Evolutionary conservation across 2,113 vertebrate species (phyloP).

Genomic region (Orycteropus afer): DNA sequence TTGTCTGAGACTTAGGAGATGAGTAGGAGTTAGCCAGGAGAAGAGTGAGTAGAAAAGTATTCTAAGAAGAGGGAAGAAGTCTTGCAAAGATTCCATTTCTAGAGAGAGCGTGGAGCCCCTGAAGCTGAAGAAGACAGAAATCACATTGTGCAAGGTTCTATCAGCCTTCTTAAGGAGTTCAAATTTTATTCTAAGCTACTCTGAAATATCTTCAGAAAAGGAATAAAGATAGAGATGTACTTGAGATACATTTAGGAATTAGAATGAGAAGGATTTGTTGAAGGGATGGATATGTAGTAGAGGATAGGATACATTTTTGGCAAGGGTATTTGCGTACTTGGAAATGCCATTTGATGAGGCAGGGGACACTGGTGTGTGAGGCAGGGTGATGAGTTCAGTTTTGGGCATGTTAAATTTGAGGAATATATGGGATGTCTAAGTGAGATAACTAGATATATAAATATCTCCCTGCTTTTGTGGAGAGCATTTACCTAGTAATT

Average conservation of each 20-base stretch:
- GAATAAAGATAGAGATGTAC: not conserved
- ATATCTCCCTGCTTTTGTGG: not conserved
- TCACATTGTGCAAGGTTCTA: not conserved
- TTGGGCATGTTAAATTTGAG: not conserved
- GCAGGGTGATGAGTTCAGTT: not conserved
- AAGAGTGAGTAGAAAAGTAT: not conserved
- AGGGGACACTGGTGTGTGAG: not conserved
- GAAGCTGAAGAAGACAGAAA: not conserved
- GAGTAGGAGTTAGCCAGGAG: too few relatives aligned
- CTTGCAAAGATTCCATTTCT: not conserved
- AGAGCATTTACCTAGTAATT: not conserved
- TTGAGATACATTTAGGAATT: not conserved
- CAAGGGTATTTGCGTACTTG: not conserved
- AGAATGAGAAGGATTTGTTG: not conserved
- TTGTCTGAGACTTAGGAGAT: not conserved
- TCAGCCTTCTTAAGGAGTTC: constrained; percentile 14
- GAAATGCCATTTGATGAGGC: not conserved
- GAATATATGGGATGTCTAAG: not conserved
- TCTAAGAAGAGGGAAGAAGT: not conserved
- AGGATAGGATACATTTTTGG: not conserved
- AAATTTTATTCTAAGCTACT: not conserved
- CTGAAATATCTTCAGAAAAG: not conserved
- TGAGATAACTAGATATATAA: not conserved
- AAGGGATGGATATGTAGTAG: not conserved
- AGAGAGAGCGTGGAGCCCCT: not conserved